Conservation (phyloP, 1,140 invertebrate species). For the Chelonus insularis region DNA sequence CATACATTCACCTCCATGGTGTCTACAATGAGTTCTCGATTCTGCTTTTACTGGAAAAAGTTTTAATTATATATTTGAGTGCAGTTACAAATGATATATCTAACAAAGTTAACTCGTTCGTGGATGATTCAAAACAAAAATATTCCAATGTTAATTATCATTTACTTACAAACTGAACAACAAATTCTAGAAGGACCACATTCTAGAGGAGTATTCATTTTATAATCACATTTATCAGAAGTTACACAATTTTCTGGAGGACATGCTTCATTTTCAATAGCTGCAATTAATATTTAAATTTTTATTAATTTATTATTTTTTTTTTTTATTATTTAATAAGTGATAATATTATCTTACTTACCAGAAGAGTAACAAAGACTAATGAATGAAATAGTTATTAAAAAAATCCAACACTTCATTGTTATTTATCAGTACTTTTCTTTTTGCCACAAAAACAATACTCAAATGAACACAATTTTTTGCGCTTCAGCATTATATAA, state of each 20-base stretch:
- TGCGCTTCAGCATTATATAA: no score
- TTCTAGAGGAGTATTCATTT: not conserved
- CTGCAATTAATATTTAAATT: slow-evolving; percentile 7
- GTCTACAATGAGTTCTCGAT: slow-evolving; percentile 39
- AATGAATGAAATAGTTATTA: no score
- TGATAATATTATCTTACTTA: not conserved
- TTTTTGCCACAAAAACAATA: no score
- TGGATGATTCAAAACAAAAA: not conserved
- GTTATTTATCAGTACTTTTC: no score
- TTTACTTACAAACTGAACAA: slow-evolving; percentile 41
- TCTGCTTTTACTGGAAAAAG: slow-evolving; percentile 43
- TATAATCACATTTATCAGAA: slow-evolving; percentile 25
- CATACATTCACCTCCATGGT: slow-evolving; percentile 44
- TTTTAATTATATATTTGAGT: no score
- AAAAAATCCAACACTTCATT: no score
- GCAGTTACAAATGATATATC: no score
- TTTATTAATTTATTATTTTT: not conserved
- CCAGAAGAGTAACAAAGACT: not conserved
- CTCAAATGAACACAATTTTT: no score
- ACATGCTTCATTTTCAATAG: slow-evolving; percentile 28
- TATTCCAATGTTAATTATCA: not conserved
- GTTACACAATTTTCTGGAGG: slow-evolving; percentile 36
- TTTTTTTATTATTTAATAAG: not conserved
- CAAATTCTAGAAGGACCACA: slow-evolving; percentile 34
- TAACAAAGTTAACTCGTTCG: no score